Conservation (phyloP, 2,113 vertebrate species). For the Paradisaea rubra region DNA sequence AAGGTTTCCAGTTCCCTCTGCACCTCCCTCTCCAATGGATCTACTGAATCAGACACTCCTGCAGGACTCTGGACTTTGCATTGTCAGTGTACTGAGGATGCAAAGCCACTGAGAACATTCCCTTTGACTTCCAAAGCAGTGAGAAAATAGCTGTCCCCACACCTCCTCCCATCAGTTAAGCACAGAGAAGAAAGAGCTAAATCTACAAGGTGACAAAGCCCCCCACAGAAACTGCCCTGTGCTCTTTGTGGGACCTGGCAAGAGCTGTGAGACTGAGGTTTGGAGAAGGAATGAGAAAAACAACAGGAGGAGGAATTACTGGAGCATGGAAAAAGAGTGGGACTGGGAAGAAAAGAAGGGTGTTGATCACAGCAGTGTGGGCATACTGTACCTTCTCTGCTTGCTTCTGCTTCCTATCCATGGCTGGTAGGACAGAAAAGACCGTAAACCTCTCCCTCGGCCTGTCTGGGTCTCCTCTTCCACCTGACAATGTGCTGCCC, state of each 20-base stretch:
- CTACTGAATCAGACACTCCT: background rate
- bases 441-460: slow-evolving; percentile 59
- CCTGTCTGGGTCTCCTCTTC: slow-evolving; percentile 62
- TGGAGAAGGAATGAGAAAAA: background rate
- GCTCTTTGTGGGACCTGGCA: background rate
- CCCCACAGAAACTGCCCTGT: background rate
- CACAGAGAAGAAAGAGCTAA: background rate
- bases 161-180: background rate
- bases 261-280: background rate
- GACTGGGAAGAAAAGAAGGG: background rate
- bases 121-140: background rate
- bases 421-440: slow-evolving; percentile 53
- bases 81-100: background rate
- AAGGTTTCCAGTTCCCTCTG: background rate
- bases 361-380: background rate
- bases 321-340: background rate
- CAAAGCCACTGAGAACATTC: background rate
- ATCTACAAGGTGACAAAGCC: background rate
- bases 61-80: background rate
- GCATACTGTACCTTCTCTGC: slow-evolving; percentile 66
- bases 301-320: background rate
- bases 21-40: background rate
- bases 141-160: background rate
- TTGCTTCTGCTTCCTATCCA: slow-evolving; percentile 65
- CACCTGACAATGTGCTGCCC: slow-evolving; percentile 68